phyloP scores from a whole-genome alignment of 2,797 vertebrate species.

The Crocidura indochinensis region DNA sequence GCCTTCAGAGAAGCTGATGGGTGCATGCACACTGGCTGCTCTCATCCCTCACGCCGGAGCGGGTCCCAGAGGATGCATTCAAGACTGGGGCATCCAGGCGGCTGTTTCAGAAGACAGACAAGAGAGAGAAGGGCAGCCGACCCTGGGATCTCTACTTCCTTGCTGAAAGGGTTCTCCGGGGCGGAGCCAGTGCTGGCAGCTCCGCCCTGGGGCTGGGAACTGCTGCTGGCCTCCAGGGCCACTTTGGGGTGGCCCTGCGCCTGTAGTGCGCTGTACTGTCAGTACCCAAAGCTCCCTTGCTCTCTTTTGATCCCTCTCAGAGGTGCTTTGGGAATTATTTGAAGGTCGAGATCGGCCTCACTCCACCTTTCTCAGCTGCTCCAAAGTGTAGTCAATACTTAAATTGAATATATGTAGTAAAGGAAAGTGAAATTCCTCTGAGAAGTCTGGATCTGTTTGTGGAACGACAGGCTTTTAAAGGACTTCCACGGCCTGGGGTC shows the following conservation, averaged over 20 bases:
- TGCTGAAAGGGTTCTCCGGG: not conserved
- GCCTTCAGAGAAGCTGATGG: too few relatives aligned
- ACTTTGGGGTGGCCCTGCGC: too few relatives aligned
- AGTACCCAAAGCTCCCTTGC: not conserved
- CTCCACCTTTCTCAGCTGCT: not conserved
- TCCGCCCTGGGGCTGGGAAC: not conserved
- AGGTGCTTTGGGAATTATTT: not conserved
- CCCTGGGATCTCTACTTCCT: fast-evolving
- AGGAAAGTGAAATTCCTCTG: too few relatives aligned
- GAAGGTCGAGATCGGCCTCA: not conserved
- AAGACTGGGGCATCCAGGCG: not conserved
- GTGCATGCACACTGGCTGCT: too few relatives aligned
- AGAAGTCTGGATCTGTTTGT: too few relatives aligned
- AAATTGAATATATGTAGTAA: too few relatives aligned
- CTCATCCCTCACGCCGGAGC: too few relatives aligned
- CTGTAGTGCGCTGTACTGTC: too few relatives aligned
- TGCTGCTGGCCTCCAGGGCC: too few relatives aligned
- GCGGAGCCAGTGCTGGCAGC: not conserved
- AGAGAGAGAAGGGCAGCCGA: not conserved
- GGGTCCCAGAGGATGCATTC: not conserved
- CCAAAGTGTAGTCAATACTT: not conserved
- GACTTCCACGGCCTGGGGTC: too few relatives aligned
- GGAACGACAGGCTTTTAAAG: too few relatives aligned
- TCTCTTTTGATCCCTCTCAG: not conserved
- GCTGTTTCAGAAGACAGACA: not conserved